Base-by-base conservation (phyloP, 2,797 vertebrate species). In the Falco peregrinus region DNA sequence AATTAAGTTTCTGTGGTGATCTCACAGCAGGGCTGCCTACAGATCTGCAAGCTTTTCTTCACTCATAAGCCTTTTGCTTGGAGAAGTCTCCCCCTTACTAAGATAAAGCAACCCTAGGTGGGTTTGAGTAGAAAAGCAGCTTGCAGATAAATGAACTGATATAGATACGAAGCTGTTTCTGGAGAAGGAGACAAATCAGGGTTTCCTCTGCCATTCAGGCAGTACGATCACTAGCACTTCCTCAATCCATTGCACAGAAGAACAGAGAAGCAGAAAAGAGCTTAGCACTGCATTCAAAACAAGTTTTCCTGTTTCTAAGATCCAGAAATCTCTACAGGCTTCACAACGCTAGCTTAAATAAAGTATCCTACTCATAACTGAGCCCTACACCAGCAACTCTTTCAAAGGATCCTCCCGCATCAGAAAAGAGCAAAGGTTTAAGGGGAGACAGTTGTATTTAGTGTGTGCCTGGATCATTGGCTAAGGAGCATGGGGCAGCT, bases 341-440 rank as follows among this genome's bases (percentile, higher is more conserved):
- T 33, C 5, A 37, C 9, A 65, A 37, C 2, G 6, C 4, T 2
- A 21, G 10, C 26, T 37, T 4, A 64, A 26, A 33, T 15, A 71
- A 57, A 51, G 9, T 5, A 19, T 14, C 5, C 15, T 37, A 8
- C 12, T 43, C 1, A 3, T 7, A 65, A 24, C 31, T 28, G 24
- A 39, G 5, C 4, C 13, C 21, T 39, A 14, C 24, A n/a, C 15
- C 7, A 20, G 13, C 1, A 68, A 3, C 35, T 35, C 41, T 10
- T 6, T 63, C 19, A 35, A 24, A 63, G 19, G 56, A 6, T 11
- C 12, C 35, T 39, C 47, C 11, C 19, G 2, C 4, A 7, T 2
- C 24, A 45, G 8, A 17, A 28, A 33, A 45, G 2, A 5, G 2
- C 1, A 29, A 29, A 35, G 2, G 3, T 4, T 31, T 1, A 3